Base-by-base conservation (phyloP, 2,797 vertebrate genomes). In the Sternarchorhynchus goeldii region DNA sequence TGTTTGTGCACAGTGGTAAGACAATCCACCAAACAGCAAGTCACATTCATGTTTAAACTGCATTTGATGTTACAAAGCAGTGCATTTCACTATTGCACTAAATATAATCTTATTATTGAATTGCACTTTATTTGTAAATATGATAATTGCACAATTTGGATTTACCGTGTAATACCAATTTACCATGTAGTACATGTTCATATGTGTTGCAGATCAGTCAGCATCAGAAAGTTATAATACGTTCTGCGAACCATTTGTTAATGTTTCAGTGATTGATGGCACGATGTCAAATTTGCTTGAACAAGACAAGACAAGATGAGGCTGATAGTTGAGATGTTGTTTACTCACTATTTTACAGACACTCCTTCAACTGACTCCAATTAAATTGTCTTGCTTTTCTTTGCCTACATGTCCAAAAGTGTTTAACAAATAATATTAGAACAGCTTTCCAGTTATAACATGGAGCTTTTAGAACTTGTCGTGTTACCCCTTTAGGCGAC, bases 1-100 rank as follows among this genome's bases (percentile, higher is more conserved):
- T 97, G 36, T 97, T 97, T 86, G 90, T 95, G 21, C 96, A 99
- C 80, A 92, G 83, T 70, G 95, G 96, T 96, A 90, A 86, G 90
- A 73, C 10, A 10, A 41, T 29, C 2, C 16, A 29, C 1, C 62
- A 59, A 14, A 3, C 32, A 66, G 45, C 45, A 50, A 3, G 45
- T 50, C 1, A 50, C 10, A 12, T 50, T 50, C 45, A 50, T 10
- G 34, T 36, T 36, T 36, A 36, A 36, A 36, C 6, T 36, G 34
- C 34, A 4, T 36, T 36, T 36, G 34, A 7, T 7, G 6, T 36
- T 36, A 7, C 34, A 7, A 36, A 36, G 34, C 34, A 36, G 34
- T 36, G 34, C 4, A 36, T 36, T 50, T 50, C 45, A 50, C 45
- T 50, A 12, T 50, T 14, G 3, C 8, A 50, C 45, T 50, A 50